Evolutionary conservation across 2,888 invertebrate species (phyloP).

Genomic region (Hoplodrina blanda): DNA sequence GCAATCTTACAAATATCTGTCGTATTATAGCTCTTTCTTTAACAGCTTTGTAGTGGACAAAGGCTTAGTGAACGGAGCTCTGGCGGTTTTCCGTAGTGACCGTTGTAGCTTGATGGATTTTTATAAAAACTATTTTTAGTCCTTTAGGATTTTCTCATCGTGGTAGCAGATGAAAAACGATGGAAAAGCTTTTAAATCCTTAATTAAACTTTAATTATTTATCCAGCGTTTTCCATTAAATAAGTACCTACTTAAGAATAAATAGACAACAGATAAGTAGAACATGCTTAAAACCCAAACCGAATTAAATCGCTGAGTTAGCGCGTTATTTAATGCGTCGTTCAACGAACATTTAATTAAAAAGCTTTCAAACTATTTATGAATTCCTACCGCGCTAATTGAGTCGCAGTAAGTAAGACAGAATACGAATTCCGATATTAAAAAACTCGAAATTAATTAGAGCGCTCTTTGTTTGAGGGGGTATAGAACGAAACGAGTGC

Average conservation of each 20-base stretch:
- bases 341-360: constrained; percentile 67
- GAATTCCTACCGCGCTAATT: constrained; percentile 67
- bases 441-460: constrained; percentile 65
- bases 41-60: constrained; percentile 74
- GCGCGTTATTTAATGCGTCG: constrained; percentile 62
- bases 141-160: constrained; percentile 38
- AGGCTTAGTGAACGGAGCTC: constrained; percentile 65
- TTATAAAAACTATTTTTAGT: constrained; percentile 59
- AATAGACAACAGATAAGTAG: constrained; percentile 16
- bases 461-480: constrained; percentile 52
- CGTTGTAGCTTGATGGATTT: constrained; percentile 59
- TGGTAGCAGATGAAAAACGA: constrained; percentile 26
- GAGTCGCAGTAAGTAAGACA: constrained; percentile 63
- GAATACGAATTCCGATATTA: constrained; percentile 59
- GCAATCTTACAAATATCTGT: constrained; percentile 79
- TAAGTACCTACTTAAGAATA: constrained; percentile 22
- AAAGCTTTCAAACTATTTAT: constrained; percentile 71
- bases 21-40: constrained; percentile 76
- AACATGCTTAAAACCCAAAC: constrained; percentile 28
- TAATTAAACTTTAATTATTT: constrained; percentile 33
- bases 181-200: constrained; percentile 27
- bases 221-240: constrained; percentile 14
- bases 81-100: constrained; percentile 65
- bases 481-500: constrained; percentile 65
- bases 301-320: constrained; percentile 61